phyloP scores from a whole-genome alignment of 2,888 invertebrate genomes.

The Acanthacorydalis orientalis region DNA sequence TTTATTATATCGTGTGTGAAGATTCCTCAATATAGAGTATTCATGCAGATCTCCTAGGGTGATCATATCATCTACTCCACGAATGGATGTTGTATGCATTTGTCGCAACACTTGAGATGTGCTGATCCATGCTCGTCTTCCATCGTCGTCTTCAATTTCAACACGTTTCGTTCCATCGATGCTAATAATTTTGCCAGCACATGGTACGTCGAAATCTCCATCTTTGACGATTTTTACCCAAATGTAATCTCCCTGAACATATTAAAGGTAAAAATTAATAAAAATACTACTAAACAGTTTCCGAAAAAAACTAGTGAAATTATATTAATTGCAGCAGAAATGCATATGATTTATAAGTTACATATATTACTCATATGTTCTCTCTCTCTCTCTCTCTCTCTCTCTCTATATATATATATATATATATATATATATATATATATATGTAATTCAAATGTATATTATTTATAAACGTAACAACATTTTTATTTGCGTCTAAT shows the following conservation, averaged over 20 bases:
- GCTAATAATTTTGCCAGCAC: slow-evolving; percentile 68
- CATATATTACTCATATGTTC: too few species aligned
- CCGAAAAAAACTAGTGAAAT: too few species aligned
- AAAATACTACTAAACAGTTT: too few species aligned
- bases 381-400: too few species aligned
- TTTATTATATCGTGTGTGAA: slow-evolving; percentile 74
- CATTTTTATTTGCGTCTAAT: too few species aligned
- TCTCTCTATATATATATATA: too few species aligned
- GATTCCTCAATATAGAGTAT: slow-evolving; percentile 79
- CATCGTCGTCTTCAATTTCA: slow-evolving; percentile 70
- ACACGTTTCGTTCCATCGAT: slow-evolving; percentile 53
- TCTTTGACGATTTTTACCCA: slow-evolving; percentile 66
- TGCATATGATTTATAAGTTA: too few species aligned
- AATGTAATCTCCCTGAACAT: slow-evolving; percentile 61
- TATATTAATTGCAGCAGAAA: too few species aligned
- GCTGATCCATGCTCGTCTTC: slow-evolving; percentile 46
- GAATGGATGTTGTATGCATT: slow-evolving; percentile 62
- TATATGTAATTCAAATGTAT: too few species aligned
- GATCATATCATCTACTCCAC: slow-evolving; percentile 91
- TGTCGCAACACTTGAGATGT: slow-evolving; percentile 45
- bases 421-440: too few species aligned
- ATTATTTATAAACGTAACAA: too few species aligned
- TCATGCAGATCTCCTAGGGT: slow-evolving; percentile 88
- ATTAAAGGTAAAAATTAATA: slow-evolving; percentile 11
- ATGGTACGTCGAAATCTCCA: slow-evolving; percentile 67